Percentiles rank a stretch among this genome's conserved stretches.
Evolutionary conservation across 2,113 vertebrate species (phyloP).

Genomic region (Sitta europaea): DNA sequence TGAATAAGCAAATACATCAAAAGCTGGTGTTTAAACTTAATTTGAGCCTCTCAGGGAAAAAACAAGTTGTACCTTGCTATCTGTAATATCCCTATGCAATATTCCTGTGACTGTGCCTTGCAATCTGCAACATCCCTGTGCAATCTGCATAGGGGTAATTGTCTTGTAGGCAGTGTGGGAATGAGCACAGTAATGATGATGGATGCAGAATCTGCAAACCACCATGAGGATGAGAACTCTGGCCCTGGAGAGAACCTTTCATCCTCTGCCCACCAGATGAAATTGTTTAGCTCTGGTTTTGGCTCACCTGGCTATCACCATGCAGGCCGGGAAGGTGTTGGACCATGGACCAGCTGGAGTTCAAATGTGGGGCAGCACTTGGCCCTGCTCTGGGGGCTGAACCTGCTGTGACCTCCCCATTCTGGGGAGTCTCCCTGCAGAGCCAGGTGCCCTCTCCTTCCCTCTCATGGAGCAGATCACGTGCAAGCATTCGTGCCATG

Average conservation of each 20-base stretch:
- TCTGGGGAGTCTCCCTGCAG: not conserved
- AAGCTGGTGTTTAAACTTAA: constrained; percentile 16
- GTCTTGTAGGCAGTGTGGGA: not conserved
- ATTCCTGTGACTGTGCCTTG: not conserved
- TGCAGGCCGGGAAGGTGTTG: fast-evolving
- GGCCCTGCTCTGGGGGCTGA: not conserved
- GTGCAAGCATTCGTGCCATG: not conserved
- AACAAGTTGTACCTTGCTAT: not conserved
- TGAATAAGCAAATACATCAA: constrained; percentile 34
- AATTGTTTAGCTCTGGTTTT: not conserved
- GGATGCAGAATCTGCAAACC: not conserved
- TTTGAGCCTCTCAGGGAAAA: not conserved
- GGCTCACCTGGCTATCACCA: fast-evolving
- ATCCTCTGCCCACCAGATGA: not conserved
- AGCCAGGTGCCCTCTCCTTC: not conserved
- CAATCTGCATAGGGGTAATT: not conserved
- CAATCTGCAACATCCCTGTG: not conserved
- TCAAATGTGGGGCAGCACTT: not conserved
- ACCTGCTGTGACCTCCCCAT: fast-evolving
- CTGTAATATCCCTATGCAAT: not conserved
- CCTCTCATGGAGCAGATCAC: fast-evolving
- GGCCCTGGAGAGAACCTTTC: not conserved
- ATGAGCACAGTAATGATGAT: fast-evolving
- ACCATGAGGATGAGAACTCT: not conserved
- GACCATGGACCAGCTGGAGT: not conserved